Conservation (phyloP, 2,113 vertebrate species). For the Pygoscelis adeliae region DNA sequence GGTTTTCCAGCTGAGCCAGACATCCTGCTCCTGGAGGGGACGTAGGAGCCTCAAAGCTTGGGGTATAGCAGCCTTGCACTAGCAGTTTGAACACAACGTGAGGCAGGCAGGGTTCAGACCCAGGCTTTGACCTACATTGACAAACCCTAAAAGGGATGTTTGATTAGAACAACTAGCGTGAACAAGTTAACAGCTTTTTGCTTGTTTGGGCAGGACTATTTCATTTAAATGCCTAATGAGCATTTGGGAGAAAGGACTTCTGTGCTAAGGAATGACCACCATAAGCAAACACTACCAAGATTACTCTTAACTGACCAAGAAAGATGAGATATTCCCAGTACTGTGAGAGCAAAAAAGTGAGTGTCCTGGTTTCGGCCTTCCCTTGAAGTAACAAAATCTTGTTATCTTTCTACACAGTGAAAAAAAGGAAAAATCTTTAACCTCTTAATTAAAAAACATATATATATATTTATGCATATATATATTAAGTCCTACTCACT, state of each 20-base stretch:
- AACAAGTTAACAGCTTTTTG: not conserved
- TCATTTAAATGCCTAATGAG: not conserved
- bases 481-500: not conserved
- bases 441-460: not conserved
- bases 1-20: not conserved
- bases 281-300: not conserved
- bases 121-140: not conserved
- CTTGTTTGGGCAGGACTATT: not conserved
- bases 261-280: not conserved
- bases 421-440: not conserved
- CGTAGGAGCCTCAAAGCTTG: not conserved
- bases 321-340: not conserved
- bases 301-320: not conserved
- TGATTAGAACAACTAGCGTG: not conserved
- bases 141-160: not conserved
- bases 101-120: not conserved
- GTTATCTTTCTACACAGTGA: not conserved
- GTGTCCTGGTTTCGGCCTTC: not conserved
- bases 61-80: not conserved
- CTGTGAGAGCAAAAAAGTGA: not conserved
- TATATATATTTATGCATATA: too few species aligned
- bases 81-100: not conserved
- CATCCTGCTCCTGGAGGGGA: not conserved
- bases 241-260: not conserved
- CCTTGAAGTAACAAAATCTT: not conserved